Evolutionary conservation across 2,113 vertebrate genomes (phyloP).

Genomic region (Ictidomys tridecemlineatus): DNA sequence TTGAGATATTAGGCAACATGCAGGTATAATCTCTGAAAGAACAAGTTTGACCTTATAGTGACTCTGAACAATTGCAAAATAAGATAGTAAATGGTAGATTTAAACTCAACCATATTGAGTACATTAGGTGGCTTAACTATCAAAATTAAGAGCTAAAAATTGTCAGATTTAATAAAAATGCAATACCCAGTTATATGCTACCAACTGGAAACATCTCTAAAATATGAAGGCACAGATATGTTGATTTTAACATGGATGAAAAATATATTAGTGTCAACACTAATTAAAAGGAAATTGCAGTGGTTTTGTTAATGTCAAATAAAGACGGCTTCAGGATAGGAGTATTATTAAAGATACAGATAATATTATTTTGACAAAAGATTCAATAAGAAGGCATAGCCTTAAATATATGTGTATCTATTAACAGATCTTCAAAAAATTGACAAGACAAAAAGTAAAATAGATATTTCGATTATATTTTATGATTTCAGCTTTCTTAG

Average conservation of each 20-base stretch:
- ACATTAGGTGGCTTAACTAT: background rate
- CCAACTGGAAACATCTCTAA: background rate
- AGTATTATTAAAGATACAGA: background rate
- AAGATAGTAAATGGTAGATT: background rate
- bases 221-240: background rate
- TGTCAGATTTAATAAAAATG: conserved; percentile 10
- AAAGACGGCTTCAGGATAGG: background rate
- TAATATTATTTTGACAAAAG: background rate
- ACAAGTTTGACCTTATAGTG: background rate
- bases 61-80: conserved; percentile 14
- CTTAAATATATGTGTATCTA: background rate
- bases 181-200: background rate
- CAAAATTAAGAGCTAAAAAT: conserved; percentile 4
- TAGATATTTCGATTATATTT: background rate
- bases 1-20: background rate
- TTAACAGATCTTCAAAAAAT: background rate
- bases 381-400: background rate
- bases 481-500: background rate
- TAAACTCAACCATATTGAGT: background rate
- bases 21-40: background rate
- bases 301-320: background rate
- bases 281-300: conserved; percentile 2
- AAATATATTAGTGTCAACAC: background rate
- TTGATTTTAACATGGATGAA: background rate
- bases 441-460: conserved; percentile 27